Conservation (phyloP, 2,797 vertebrate genomes). For the Myripristis jacobus region DNA sequence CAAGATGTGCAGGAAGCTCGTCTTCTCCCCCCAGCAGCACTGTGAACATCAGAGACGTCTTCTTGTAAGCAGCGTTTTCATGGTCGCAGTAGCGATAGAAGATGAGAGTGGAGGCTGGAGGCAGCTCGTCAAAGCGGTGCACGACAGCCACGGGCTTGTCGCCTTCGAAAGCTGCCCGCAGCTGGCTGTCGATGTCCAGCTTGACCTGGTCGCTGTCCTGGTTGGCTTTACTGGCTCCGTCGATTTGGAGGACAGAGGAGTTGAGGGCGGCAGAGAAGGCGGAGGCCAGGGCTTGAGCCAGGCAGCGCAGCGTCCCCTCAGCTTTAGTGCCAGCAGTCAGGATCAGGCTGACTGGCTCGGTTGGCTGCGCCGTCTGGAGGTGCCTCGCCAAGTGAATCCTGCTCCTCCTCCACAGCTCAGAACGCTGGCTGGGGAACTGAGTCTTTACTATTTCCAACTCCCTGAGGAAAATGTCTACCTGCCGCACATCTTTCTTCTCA, state of each 20-base stretch:
- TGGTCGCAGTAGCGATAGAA: constrained; percentile 98
- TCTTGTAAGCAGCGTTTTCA: constrained; percentile 90
- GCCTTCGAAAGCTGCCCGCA: constrained; percentile 84
- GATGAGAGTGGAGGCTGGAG: constrained; percentile 90
- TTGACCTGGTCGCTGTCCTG: constrained; percentile 87
- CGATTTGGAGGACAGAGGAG: constrained; percentile 81
- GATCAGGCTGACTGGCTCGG: constrained; percentile 89
- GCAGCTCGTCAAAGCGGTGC: constrained; percentile 90
- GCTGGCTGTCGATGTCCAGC: constrained; percentile 84
- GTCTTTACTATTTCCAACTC: constrained; percentile 81
- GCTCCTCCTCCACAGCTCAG: constrained; percentile 86
- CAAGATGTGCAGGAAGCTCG: constrained; percentile 67
- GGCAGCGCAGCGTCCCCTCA: constrained; percentile 86
- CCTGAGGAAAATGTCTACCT: constrained; percentile 83
- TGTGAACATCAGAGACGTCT: constrained; percentile 88
- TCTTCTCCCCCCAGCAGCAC: constrained; percentile 85
- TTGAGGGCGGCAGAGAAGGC: constrained; percentile 82
- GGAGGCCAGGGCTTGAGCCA: constrained; percentile 83
- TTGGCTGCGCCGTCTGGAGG: constrained; percentile 81
- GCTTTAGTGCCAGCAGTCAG: constrained; percentile 84
- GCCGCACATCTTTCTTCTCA: constrained; percentile 40
- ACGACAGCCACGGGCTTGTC: constrained; percentile 85
- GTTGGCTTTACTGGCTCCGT: constrained; percentile 80
- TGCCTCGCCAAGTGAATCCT: constrained; percentile 87
- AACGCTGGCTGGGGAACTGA: constrained; percentile 85